Percentiles rank a stretch among this genome's conserved stretches.
Conservation (phyloP, 2,888 invertebrate species). For the Diloba caeruleocephala region DNA sequence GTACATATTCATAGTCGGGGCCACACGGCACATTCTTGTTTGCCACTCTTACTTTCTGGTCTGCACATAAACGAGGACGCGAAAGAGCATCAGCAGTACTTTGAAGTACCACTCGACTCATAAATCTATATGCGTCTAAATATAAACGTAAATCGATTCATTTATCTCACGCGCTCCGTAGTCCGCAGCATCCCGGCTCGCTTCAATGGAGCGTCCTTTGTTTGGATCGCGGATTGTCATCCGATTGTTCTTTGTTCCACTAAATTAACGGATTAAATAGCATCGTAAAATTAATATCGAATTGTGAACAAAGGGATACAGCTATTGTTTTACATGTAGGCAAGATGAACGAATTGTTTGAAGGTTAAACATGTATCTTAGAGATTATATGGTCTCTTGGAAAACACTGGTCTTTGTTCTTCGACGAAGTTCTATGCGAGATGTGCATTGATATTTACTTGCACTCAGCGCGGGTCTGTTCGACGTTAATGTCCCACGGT, state of each 20-base stretch:
- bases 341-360: not conserved
- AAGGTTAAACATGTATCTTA: no score
- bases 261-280: slow-evolving; percentile 16
- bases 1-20: slow-evolving; percentile 14
- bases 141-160: slow-evolving; percentile 38
- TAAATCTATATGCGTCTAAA: slow-evolving; percentile 50
- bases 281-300: slow-evolving; percentile 1
- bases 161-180: slow-evolving; percentile 34
- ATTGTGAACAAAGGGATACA: slow-evolving; percentile 1
- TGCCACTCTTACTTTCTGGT: slow-evolving; percentile 33
- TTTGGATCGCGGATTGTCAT: slow-evolving; percentile 33
- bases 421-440: no score
- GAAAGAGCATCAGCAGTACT: slow-evolving; percentile 39
- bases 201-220: slow-evolving; percentile 30
- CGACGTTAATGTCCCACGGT: no score
- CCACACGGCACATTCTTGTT: slow-evolving; percentile 23
- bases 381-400: not conserved
- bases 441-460: no score
- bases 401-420: no score
- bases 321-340: not conserved
- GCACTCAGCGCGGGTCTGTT: no score
- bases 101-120: slow-evolving; percentile 43
- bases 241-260: slow-evolving; percentile 39
- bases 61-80: slow-evolving; percentile 17
- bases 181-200: slow-evolving; percentile 20